Evolutionary conservation across 1,140 invertebrate genomes (phyloP), one percentile per base, ranked within the genome.

Genomic region (Epicauta chinensis): DNA sequence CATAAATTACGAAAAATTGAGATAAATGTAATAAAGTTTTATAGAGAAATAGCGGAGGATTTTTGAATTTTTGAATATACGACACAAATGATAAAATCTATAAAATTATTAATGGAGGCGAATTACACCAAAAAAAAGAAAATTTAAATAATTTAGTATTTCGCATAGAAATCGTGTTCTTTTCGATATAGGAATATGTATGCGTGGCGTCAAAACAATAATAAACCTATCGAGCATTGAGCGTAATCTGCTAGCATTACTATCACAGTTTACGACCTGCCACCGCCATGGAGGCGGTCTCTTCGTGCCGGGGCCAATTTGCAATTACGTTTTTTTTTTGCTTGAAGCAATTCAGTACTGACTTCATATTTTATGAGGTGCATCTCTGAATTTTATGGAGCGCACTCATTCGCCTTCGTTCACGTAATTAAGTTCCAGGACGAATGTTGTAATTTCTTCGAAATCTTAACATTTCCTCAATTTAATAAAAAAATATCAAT

Each of bases 301-400:
- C 50, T 57, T 54, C 42, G 54, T 51, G 53, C 53, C 37, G 47
- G 48, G 47, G 43, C 56, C 56, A 59, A 61, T 59, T 61, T 61
- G 56, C 59, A 61, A 61, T 61, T 61, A 61, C 51, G 50, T 49
- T 60, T 60, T n/a, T n/a, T n/a, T n/a, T 60, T 58, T 58, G 56
- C 56, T 48, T 14, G 17, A 36, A 53, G 59, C 59, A 57, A 55
- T 58, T 60, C 56, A 53, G 45, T 35, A 50, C 56, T 43, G 55
- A 36, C 50, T 62, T 61, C 53, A 62, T 64, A 64, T 64, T 62
- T 63, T 63, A 63, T 55, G 59, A 59, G 54, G 39, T 61, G 60
- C 60, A 61, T 56, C 56, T 57, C 58, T 56, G 56, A 53, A 52
- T 55, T 64, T 64, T 64, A 64, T 62, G 60, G 52, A 23, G 53